Percentiles rank a stretch among this genome's conserved stretches.
These are phyloP conservation scores for Danaus plexippus DNA, from an alignment of 1,140 invertebrate species.

Conservation along the genomic window DNA sequence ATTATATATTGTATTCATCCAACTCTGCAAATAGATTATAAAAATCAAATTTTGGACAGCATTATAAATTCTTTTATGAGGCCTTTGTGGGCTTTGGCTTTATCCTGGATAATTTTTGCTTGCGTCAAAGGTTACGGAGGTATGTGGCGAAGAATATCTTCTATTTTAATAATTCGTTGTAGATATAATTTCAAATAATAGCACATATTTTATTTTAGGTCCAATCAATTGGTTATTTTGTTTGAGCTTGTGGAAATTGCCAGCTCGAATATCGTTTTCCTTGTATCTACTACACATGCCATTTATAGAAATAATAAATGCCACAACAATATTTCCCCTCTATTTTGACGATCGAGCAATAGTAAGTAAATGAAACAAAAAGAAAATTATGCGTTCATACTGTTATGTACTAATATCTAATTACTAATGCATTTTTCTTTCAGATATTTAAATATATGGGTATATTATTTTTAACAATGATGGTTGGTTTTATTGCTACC, in stretches of 20 bases:
- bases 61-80: conserved; percentile 25
- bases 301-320: conserved; percentile 19
- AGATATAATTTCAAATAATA: background rate
- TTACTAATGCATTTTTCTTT: no score
- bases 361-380: conserved; percentile 7
- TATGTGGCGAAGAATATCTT: conserved; percentile 7
- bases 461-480: no score
- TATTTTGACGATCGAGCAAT: conserved; percentile 12
- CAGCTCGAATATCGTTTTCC: conserved; percentile 65
- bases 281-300: conserved; percentile 64
- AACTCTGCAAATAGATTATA: conserved; percentile 3
- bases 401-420: no score
- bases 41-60: conserved; percentile 13
- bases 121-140: conserved; percentile 37
- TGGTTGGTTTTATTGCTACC: no score
- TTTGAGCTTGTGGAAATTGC: conserved; percentile 63
- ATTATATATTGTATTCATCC: conserved; percentile 11
- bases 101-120: conserved; percentile 39
- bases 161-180: conserved; percentile 1
- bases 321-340: conserved; percentile 4
- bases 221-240: conserved; percentile 67
- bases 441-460: no score
- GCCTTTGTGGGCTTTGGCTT: conserved; percentile 27
- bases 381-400: no score
- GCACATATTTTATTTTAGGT: conserved; percentile 25